Conservation (phyloP, 1,140 invertebrate species). For the Asobara japonica region DNA sequence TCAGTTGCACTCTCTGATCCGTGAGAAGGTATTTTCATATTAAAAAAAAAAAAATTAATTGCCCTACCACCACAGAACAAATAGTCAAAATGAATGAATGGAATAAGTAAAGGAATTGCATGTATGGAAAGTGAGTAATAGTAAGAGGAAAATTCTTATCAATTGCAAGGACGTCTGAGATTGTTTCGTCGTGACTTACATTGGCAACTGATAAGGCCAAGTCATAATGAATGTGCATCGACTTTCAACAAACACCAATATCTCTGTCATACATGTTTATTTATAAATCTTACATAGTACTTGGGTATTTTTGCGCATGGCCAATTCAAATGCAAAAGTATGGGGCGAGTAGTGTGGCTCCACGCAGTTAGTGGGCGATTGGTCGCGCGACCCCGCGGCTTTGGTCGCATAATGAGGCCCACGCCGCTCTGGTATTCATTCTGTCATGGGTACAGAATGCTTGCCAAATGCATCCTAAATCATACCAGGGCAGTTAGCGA, state of each 20-base stretch:
- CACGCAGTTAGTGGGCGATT: neutral
- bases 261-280: neutral
- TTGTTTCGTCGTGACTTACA: neutral
- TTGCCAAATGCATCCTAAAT: no score
- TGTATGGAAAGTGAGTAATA: conserved; percentile 1
- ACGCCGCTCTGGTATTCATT: no score
- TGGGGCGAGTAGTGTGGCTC: neutral
- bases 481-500: no score
- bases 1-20: neutral
- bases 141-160: conserved; percentile 2
- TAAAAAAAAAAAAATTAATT: neutral
- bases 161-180: neutral
- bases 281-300: neutral
- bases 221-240: neutral
- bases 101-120: neutral
- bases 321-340: no score
- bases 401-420: no score
- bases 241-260: neutral
- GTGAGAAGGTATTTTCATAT: neutral
- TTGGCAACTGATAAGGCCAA: neutral
- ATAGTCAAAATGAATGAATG: neutral
- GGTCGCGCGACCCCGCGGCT: no score
- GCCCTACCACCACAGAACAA: neutral
- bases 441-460: no score
- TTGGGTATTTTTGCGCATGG: conserved; percentile 2